phyloP scores from a whole-genome alignment of 2,797 vertebrate species.

The Atherinosoma microstoma region DNA sequence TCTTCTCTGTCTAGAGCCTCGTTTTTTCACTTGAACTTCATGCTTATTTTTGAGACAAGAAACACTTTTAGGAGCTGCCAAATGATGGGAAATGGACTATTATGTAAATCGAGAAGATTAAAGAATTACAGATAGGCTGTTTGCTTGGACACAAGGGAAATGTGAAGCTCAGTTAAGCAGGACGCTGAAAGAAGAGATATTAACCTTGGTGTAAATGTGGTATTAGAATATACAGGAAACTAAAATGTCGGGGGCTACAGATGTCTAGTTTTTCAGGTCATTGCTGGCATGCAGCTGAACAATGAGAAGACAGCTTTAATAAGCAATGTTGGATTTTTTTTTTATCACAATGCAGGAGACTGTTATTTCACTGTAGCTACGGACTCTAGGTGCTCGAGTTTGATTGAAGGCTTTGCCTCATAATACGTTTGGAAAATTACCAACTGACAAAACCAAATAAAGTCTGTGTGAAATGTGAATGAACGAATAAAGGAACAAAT shows the following conservation, averaged over 20 bases:
- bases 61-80: constrained; percentile 2
- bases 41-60: constrained; percentile 10
- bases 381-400: background rate
- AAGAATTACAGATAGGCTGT: background rate
- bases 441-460: background rate
- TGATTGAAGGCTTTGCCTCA: background rate
- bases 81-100: constrained; percentile 11
- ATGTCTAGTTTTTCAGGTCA: constrained; percentile 4
- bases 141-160: background rate
- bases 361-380: background rate
- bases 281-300: background rate
- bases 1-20: constrained; percentile 18
- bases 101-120: constrained; percentile 3
- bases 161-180: background rate
- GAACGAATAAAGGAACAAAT: background rate
- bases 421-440: background rate
- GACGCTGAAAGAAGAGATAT: background rate
- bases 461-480: background rate
- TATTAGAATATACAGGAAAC: background rate
- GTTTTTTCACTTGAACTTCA: constrained; percentile 27
- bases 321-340: background rate
- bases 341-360: background rate
- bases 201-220: background rate
- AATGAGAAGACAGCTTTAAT: constrained; percentile 1
- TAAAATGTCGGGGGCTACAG: background rate